phyloP scores from a whole-genome alignment of 2,113 vertebrate species.

The Budorcas taxicolor region DNA sequence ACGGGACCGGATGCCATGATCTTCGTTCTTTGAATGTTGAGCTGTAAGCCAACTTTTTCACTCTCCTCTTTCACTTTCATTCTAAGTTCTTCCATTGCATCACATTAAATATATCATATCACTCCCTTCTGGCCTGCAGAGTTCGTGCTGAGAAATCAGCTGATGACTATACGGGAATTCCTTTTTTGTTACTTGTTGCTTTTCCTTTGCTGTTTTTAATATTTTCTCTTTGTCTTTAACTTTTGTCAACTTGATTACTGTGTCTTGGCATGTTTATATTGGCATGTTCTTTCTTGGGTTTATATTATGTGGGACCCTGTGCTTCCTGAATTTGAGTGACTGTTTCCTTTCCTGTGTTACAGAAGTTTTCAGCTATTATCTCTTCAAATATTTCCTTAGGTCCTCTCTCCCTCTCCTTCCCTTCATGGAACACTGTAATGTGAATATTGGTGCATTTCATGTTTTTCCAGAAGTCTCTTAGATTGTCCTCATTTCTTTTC shows the following conservation, averaged over 20 bases:
- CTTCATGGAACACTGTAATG: neutral
- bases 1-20: too few species aligned
- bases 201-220: neutral
- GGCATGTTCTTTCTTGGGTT: neutral
- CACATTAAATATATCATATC: neutral
- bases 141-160: neutral
- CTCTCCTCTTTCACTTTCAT: neutral
- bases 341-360: neutral
- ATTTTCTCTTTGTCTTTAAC: neutral
- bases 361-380: neutral
- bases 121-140: neutral
- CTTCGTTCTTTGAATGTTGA: too few species aligned
- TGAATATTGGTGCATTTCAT: neutral
- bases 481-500: neutral
- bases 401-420: neutral
- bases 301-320: neutral
- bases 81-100: neutral
- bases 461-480: neutral
- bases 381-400: neutral
- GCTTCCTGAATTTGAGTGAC: neutral
- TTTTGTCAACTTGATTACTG: neutral
- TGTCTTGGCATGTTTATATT: neutral
- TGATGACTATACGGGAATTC: neutral
- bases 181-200: neutral
- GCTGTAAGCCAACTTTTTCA: too few species aligned